phyloP scores from a whole-genome alignment of 2,888 invertebrate genomes.

The Ditula angustiorana region DNA sequence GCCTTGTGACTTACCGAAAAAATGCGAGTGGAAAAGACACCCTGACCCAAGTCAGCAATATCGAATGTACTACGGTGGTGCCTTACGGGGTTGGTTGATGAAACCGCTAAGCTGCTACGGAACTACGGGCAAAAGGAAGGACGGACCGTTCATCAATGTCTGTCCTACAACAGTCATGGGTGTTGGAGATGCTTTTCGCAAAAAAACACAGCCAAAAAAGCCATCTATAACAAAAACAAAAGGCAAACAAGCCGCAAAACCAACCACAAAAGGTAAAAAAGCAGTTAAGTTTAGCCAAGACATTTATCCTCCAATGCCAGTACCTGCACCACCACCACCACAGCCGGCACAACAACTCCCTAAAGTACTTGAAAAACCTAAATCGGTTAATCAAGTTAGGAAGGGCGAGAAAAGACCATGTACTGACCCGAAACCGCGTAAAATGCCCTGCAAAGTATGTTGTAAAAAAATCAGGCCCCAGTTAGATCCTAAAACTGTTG shows the following conservation, averaged over 20 bases:
- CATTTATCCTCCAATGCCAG: background rate
- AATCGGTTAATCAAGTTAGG: too few species aligned
- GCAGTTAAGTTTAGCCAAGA: background rate
- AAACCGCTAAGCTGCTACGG: slow-evolving; percentile 39
- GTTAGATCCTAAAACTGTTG: background rate
- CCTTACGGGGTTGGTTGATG: slow-evolving; percentile 54
- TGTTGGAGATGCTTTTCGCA: too few species aligned
- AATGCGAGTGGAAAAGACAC: too few species aligned
- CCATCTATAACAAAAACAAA: background rate
- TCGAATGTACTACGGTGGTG: slow-evolving; percentile 48
- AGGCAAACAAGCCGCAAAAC: background rate
- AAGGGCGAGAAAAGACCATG: background rate
- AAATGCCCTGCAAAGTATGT: background rate
- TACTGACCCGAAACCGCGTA: background rate
- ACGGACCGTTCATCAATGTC: background rate
- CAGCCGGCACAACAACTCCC: too few species aligned
- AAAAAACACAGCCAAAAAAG: background rate
- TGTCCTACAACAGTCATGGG: background rate
- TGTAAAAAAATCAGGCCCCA: background rate
- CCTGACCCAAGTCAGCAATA: slow-evolving; percentile 54
- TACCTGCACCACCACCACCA: background rate
- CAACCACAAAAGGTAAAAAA: background rate
- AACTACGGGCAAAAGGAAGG: slow-evolving; percentile 44
- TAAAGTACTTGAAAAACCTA: too few species aligned
- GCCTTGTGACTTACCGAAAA: too few species aligned